Base-by-base conservation (phyloP, 2,797 vertebrate species). In the Gymnocypris eckloni region DNA sequence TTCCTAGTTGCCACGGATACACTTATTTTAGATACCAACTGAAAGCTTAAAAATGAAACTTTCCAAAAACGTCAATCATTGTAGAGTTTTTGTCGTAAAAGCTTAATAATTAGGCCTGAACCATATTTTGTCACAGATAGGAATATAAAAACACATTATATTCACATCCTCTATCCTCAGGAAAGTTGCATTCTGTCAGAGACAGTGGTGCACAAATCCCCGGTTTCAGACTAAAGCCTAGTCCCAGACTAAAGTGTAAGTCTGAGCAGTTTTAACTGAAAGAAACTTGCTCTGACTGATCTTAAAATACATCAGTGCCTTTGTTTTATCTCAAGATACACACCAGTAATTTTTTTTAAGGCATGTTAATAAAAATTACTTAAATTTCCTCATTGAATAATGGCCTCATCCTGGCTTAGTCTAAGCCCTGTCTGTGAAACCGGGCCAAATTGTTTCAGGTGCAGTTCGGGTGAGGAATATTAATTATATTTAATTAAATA, bases 61-160 rank as follows among this genome's bases (percentile, higher is more conserved):
- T 75, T 75, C 16, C 75, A 37, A 77, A 77, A 77, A 39, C 3
- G 6, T 56, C 48, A 77, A 37, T 54, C 48, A 39, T 77, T 75
- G 8, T 37, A 33, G 28, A 67, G 4, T 10, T 77, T 76, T 48
- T 25, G 70, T 73, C 13, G 3, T 25, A 8, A 25, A 28, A 48
- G 3, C 71, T 48, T 73, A 48, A 73, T 48, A 48, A 73, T 73
- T 48, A 73, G 6, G 13, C 43, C 22, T 73, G 6, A 25, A 72
- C 22, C 22, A 28, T 48, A 25, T 28, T 73, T 73, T 48, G 43
- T 73, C n/a, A 73, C 71, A 73, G 71, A n/a, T 48, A 25, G 25
- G 33, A 41, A 43, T 41, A 70, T 70, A 45, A 28, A 45, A 72
- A 48, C 1, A 6, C 0, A 1, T 48, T 72, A 15, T 72, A 41